phyloP scores from a whole-genome alignment of 2,888 invertebrate species.

The Eretmocerus hayati region DNA sequence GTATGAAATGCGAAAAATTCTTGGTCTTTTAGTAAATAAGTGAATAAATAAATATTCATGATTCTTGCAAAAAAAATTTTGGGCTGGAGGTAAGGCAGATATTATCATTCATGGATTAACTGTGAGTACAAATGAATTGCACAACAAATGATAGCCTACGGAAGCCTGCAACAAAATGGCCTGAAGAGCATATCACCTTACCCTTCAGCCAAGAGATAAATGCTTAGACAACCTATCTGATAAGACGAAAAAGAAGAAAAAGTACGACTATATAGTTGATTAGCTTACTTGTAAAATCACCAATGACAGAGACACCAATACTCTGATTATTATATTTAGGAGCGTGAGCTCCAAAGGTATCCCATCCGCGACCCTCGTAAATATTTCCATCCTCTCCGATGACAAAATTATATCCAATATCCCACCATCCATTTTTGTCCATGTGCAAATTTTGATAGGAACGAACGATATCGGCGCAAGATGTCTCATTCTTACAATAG shows the following conservation, averaged over 20 bases:
- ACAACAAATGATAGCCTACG: no score
- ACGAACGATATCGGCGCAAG: conserved; percentile 37
- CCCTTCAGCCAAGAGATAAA: no score
- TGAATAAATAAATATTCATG: neutral
- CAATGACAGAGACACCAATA: conserved; percentile 45
- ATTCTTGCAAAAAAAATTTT: no score
- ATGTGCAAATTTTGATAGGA: conserved; percentile 43
- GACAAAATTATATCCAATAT: conserved; percentile 48
- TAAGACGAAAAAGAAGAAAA: neutral
- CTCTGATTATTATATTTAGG: conserved; percentile 45
- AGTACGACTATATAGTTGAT: neutral
- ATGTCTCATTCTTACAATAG: conserved; percentile 33
- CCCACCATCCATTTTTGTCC: conserved; percentile 41
- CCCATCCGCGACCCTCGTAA: conserved; percentile 48
- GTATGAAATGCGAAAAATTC: no score
- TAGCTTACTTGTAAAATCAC: conserved; percentile 39
- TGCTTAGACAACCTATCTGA: no score
- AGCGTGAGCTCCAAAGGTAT: conserved; percentile 43
- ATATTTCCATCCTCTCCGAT: conserved; percentile 50
- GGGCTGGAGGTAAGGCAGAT: no score
- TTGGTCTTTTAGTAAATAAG: neutral
- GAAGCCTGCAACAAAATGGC: no score
- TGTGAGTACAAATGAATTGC: no score
- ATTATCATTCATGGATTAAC: no score
- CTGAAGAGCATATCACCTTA: no score